Evolutionary conservation across 1,140 invertebrate genomes (phyloP), one percentile per base, ranked within the genome.

Genomic region (Dendroctonus ponderosae): DNA sequence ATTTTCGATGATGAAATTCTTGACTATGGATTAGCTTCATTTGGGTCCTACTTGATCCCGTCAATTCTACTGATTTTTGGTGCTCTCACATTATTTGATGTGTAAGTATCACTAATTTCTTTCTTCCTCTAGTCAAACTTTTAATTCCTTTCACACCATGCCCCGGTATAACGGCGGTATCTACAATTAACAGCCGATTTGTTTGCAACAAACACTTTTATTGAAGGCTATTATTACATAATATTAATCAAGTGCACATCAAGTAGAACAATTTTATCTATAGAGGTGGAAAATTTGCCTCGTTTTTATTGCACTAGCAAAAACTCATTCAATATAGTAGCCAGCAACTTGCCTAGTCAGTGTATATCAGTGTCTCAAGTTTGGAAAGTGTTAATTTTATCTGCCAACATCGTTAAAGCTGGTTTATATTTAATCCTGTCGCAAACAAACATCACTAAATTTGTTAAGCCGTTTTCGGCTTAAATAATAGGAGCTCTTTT

Each of bases 91-190:
- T 68, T 51, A 7, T 58, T 58, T 58, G 59, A 70, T 58, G 51
- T 70, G 69, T 70, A 70, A 70, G 69, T 70, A 70, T 54, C 26
- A 9, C 43, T 26, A 26, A 46, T 54, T 8, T 15, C n/a, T n/a
- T 26, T 54, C 26, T 61, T 15, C 26, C 37, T 48, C 14, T 39
- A 37, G 14, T 58, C 6, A 0, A 54, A 37, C 38, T 26, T 54
- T 14, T 14, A 26, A 54, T 54, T 8, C 37, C 38, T 15, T 14
- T 37, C 6, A 39, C n/a, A n/a, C n/a, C n/a, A 8, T 52, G 14
- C 14, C 8, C 0, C 14, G 0, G 43, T 9, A 12, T 46, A 0
- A 46, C 1, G 12, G 43, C 8, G 8, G 12, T 11, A 11, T 46
- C 12, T 11, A 46, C 43, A 46, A 46, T 46, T 46, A 46, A 46